These are phyloP conservation scores for Holotrichia oblita DNA, from an alignment of 1,140 invertebrate genomes.

Conservation along the genomic window DNA sequence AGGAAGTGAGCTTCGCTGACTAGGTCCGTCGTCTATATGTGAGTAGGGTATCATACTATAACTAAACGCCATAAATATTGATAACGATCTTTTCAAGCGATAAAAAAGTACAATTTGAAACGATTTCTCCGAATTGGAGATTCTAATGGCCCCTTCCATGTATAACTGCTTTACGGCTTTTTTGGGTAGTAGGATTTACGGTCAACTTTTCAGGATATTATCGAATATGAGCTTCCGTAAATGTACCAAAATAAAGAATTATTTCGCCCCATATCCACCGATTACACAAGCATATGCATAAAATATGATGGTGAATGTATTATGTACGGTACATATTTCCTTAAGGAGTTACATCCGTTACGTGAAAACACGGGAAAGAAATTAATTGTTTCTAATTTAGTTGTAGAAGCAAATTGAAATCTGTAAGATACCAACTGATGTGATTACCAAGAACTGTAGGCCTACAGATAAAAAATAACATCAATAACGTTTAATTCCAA, in stretches of 20 bases:
- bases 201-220: background rate
- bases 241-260: slow-evolving; percentile 30
- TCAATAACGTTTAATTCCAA: too few species aligned
- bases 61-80: slow-evolving; percentile 32
- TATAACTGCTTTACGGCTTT: slow-evolving; percentile 18
- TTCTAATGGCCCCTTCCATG: slow-evolving; percentile 1
- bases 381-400: too few species aligned
- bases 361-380: too few species aligned
- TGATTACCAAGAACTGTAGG: too few species aligned
- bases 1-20: slow-evolving; percentile 13
- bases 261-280: background rate
- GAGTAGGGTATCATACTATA: slow-evolving; percentile 13
- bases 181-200: background rate
- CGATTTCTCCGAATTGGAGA: slow-evolving; percentile 22
- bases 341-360: background rate
- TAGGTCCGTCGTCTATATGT: background rate
- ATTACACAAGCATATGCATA: background rate
- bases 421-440: too few species aligned
- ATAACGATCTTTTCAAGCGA: slow-evolving; percentile 29
- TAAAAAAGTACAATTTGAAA: slow-evolving; percentile 37
- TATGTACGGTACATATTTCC: background rate
- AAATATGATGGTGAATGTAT: background rate
- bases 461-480: too few species aligned
- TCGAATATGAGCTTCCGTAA: background rate
- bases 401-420: too few species aligned